These are phyloP conservation scores for Drosophila equinoxialis DNA, from an alignment of 1,140 invertebrate species.

Conservation along the genomic window DNA sequence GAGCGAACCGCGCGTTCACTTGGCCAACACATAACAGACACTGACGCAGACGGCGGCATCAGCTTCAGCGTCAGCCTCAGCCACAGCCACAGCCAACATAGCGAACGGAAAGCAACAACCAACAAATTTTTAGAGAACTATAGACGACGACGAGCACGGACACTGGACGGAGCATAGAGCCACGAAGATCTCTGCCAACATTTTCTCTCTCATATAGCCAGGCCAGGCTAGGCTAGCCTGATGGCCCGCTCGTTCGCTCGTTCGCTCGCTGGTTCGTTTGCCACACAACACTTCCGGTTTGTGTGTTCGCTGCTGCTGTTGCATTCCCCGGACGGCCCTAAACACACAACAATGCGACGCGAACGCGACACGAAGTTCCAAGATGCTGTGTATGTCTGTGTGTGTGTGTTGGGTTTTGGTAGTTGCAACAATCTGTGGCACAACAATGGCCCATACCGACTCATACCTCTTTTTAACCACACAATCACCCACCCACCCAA, in stretches of 20 bases:
- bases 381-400: slow-evolving; percentile 5
- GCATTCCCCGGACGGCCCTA: slow-evolving; percentile 1
- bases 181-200: slow-evolving; percentile 43
- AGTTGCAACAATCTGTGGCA: slow-evolving; percentile 72
- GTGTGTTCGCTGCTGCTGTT: slow-evolving; percentile 5
- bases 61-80: neutral
- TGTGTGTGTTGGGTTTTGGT: slow-evolving; percentile 14
- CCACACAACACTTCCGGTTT: slow-evolving; percentile 73
- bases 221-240: slow-evolving; percentile 21
- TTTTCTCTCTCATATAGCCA: slow-evolving; percentile 31
- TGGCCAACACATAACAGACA: slow-evolving; percentile 78
- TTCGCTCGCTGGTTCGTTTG: slow-evolving; percentile 17
- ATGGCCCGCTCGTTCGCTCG: neutral
- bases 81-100: neutral
- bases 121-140: slow-evolving; percentile 1
- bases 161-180: neutral
- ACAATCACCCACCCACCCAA: neutral
- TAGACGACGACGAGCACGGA: neutral
- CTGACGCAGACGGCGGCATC: slow-evolving; percentile 45
- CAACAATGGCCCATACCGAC: slow-evolving; percentile 39
- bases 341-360: slow-evolving; percentile 65
- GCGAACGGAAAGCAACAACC: slow-evolving; percentile 1
- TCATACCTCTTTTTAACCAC: slow-evolving; percentile 2
- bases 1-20: slow-evolving; percentile 60
- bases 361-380: slow-evolving; percentile 39